Percentiles rank a stretch among this genome's conserved stretches.
Conservation (phyloP, 1,140 invertebrate species). For the Thaumatotibia leucotreta region DNA sequence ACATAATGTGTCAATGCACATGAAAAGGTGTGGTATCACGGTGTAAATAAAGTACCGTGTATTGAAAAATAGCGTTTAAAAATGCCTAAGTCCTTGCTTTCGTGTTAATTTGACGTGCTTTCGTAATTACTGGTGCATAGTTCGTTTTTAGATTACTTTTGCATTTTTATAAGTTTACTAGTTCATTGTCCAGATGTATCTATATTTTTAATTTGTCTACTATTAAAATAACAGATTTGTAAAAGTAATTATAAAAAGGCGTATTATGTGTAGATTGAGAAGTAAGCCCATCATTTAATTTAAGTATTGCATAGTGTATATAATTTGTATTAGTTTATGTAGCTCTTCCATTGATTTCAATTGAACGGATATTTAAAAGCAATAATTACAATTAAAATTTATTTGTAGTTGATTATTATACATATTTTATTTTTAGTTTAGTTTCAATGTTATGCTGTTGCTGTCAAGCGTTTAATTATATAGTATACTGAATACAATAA, state of each 20-base stretch:
- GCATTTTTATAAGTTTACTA: background rate
- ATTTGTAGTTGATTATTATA: slow-evolving; percentile 32
- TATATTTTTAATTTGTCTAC: too few relatives aligned
- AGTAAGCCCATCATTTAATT: background rate
- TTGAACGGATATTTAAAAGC: slow-evolving; percentile 30
- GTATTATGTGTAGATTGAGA: background rate
- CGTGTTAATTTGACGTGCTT: background rate
- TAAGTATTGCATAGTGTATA: slow-evolving; percentile 22
- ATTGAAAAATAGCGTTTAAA: too few relatives aligned
- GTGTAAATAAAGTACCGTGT: too few relatives aligned
- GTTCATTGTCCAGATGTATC: too few relatives aligned
- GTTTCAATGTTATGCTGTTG: slow-evolving; percentile 23
- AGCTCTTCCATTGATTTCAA: slow-evolving; percentile 34
- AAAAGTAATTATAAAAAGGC: too few relatives aligned
- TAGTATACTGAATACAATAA: background rate
- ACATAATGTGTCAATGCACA: too few relatives aligned
- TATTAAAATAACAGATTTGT: too few relatives aligned
- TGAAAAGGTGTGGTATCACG: too few relatives aligned
- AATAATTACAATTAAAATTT: slow-evolving; percentile 32
- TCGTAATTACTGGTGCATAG: slow-evolving; percentile 26
- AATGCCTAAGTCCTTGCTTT: too few relatives aligned
- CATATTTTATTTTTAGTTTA: slow-evolving; percentile 36
- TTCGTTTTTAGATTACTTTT: background rate
- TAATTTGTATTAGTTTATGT: slow-evolving; percentile 20
- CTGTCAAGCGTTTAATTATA: slow-evolving; percentile 28